phyloP scores from a whole-genome alignment of 1,140 invertebrate genomes.

The Cydia pomonella region DNA sequence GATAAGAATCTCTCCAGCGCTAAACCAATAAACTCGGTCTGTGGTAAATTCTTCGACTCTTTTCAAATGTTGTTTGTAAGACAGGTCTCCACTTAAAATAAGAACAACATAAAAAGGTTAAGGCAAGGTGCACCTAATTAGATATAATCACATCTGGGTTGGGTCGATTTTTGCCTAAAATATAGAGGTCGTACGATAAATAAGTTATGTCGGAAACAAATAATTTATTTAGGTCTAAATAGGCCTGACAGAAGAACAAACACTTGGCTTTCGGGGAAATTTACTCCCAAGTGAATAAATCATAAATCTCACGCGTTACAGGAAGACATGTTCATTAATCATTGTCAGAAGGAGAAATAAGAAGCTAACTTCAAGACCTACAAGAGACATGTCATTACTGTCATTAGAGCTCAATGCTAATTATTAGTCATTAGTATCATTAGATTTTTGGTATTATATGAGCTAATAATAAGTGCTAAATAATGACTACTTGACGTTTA shows the following conservation, averaged over 20 bases:
- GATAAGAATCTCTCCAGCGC: neutral
- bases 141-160: neutral
- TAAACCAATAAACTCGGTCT: neutral
- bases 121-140: neutral
- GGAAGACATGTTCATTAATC: neutral
- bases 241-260: neutral
- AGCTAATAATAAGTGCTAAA: no score
- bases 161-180: neutral
- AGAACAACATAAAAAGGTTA: neutral
- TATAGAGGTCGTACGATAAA: neutral
- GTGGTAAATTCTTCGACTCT: neutral
- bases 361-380: neutral
- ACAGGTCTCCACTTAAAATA: no score
- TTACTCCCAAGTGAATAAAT: neutral
- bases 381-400: constrained; percentile 1
- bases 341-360: neutral
- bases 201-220: no score
- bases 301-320: neutral
- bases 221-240: neutral
- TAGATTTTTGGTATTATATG: neutral
- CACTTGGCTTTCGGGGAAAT: neutral
- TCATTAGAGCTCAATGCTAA: neutral
- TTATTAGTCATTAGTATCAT: neutral
- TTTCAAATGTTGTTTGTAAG: no score
- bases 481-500: no score